These are phyloP conservation scores for Stomatorhinus ivindoensis DNA, from an alignment of 2,113 vertebrate species.

Conservation along the genomic window DNA sequence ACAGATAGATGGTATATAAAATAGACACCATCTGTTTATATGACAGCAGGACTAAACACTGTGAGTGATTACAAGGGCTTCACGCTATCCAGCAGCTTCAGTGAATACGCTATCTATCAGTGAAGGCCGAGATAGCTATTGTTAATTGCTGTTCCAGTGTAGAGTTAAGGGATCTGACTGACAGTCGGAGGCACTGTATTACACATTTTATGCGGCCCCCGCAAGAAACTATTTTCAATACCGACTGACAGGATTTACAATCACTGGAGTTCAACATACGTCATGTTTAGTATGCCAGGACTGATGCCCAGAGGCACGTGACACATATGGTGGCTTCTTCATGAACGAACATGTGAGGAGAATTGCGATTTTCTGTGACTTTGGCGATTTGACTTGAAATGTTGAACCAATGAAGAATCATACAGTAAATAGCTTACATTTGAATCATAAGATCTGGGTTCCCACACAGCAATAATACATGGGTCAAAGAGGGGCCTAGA, in stretches of 20 bases:
- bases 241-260: not conserved
- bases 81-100: not conserved
- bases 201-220: not conserved
- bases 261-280: not conserved
- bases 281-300: not conserved
- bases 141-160: not conserved
- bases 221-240: not conserved
- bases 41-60: not conserved
- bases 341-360: not conserved
- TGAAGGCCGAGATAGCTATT: not conserved
- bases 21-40: conserved; percentile 11
- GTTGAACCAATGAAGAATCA: not conserved
- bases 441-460: not conserved
- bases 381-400: not conserved
- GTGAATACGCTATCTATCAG: not conserved
- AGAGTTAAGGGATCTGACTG: not conserved
- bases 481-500: not conserved
- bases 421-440: not conserved
- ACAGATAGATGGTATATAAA: conserved; percentile 11
- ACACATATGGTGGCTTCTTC: not conserved
- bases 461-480: not conserved
- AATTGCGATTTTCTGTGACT: not conserved
- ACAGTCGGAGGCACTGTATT: not conserved
- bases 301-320: not conserved
- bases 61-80: not conserved